phyloP scores from a whole-genome alignment of 1,140 invertebrate species.

The Macrostomum lignano region DNA sequence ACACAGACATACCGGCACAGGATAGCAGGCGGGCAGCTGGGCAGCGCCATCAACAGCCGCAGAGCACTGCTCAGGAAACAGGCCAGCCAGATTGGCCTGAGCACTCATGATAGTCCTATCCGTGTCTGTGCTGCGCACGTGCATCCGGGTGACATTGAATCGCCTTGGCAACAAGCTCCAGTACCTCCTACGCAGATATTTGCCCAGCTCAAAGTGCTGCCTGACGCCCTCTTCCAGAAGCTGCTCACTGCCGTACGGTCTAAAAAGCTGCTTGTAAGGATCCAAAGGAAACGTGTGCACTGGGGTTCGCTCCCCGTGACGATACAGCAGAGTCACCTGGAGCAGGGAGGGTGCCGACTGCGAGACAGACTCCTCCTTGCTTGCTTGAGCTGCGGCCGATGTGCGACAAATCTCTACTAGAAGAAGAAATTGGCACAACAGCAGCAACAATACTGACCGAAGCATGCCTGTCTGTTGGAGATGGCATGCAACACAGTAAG shows the following conservation, averaged over 20 bases:
- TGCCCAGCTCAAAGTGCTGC: conserved; percentile 40
- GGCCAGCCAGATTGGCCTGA: not conserved
- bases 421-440: too few relatives aligned
- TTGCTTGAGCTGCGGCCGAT: too few relatives aligned
- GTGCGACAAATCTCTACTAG: too few relatives aligned
- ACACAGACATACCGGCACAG: too few relatives aligned
- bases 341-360: not conserved
- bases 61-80: not conserved
- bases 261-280: not conserved
- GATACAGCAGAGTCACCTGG: not conserved
- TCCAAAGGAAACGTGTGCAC: not conserved
- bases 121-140: not conserved
- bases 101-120: conserved; percentile 1
- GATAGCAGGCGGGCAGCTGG: too few relatives aligned
- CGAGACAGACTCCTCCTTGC: too few relatives aligned
- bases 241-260: not conserved
- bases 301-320: conserved; percentile 3
- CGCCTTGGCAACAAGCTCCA: conserved; percentile 26
- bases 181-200: conserved; percentile 40
- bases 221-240: not conserved
- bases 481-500: too few relatives aligned
- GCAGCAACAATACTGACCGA: too few relatives aligned
- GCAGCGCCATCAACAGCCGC: not conserved
- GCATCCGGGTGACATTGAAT: not conserved
- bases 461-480: too few relatives aligned